Percentiles rank a stretch among this genome's conserved stretches.
Conservation (phyloP, 2,888 invertebrate species). For the Encarsia formosa region DNA sequence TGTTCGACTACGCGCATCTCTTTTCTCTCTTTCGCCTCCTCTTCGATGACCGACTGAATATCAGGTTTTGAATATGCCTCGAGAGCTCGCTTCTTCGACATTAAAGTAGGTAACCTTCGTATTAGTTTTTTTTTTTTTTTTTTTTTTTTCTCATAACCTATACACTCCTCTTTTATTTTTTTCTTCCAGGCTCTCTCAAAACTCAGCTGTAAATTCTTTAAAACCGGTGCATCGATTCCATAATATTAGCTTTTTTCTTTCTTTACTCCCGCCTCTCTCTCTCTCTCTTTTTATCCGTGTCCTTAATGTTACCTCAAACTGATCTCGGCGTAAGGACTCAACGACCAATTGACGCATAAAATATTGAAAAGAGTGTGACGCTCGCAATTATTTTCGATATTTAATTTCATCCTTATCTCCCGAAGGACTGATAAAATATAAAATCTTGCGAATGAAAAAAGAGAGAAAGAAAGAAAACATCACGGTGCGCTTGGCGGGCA, state of each 20-base stretch:
- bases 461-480: no score
- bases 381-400: constrained; percentile 9
- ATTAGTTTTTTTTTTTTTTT: constrained; percentile 20
- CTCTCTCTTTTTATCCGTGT: no score
- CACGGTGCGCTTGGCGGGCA: no score
- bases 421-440: no score
- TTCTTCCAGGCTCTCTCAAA: not conserved
- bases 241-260: constrained; percentile 6
- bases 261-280: no score
- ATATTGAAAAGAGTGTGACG: constrained; percentile 11
- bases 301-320: no score
- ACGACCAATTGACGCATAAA: constrained; percentile 8
- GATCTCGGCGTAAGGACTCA: no score
- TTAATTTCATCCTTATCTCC: constrained; percentile 2
- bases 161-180: constrained; percentile 1
- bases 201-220: constrained; percentile 18
- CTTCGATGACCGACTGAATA: constrained; percentile 33
- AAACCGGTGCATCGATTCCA: constrained; percentile 20
- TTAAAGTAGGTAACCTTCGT: constrained; percentile 39
- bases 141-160: not conserved
- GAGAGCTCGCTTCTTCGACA: constrained; percentile 34
- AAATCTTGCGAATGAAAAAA: no score
- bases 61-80: constrained; percentile 28
- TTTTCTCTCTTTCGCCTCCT: constrained; percentile 6
- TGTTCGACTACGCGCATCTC: constrained; percentile 23